Evolutionary conservation across 2,888 invertebrate genomes (phyloP), one percentile per base, ranked within the genome.

Genomic region (Ornithoptera alexandrae): DNA sequence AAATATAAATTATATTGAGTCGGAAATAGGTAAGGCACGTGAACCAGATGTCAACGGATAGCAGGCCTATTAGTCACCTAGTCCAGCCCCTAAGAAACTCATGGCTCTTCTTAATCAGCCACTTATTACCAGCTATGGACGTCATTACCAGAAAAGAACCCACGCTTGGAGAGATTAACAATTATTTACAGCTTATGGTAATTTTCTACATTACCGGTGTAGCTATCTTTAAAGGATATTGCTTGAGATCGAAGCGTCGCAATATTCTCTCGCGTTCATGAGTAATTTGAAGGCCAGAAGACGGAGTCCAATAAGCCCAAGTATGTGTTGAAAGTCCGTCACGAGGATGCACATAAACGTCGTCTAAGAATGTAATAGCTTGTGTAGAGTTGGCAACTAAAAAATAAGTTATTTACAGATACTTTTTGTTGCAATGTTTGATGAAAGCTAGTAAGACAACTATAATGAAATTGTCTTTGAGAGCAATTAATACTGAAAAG

Each of bases 301-400:
- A 22, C 0, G 67, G 17, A 12, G 74, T 77, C 87, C 88, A 89
- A n/a, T 72, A 36, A 0, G 82, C 90, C 90, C 90, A 90, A 0
- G 81, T 75, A 72, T 86, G 78, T 4, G 74, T 4, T 1, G 83
- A 75, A 0, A 77, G 75, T 0, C 85, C 86, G 36, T 83, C 79
- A 61, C 76, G 72, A 0, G 86, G 89, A 68, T 89, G 88, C 0
- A 84, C 71, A 72, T 86, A 83, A 0, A 85, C 76, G 68, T 90
- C 89, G 24, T 83, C 73, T 18, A 89, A 76, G 30, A 74, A 46
- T 3, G 75, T 24, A 3, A 15, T 8, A 20, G 56, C 8, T 17
- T 56, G n/a, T 36, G 17, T n/a, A 42, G 10, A 57, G 22, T 50
- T 59, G 18, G 56, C 39, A 67, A 67, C 69, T 69, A 62, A 20